Evolutionary conservation across 2,797 vertebrate species (phyloP), one percentile per base, ranked within the genome.

Genomic region (Parambassis ranga): DNA sequence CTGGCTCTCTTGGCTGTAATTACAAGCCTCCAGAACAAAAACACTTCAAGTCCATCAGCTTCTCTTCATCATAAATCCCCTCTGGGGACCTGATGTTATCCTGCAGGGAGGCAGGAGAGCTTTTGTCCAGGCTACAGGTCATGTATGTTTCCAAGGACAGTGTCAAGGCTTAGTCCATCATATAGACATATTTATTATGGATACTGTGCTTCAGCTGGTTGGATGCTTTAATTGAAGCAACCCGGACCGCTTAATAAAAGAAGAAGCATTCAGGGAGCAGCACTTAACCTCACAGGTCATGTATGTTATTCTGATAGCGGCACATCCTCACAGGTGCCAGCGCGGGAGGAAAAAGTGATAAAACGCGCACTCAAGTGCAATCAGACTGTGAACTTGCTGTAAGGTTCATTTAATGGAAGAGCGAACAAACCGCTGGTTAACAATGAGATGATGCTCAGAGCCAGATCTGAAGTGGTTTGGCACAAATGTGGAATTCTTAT

Each of bases 11-110:
- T 66, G 38, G 46, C 44, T 71, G 57, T 75, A 80, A 84, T 84
- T 83, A 77, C 74, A 81, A 73, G 61, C 47, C 72, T 61, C 37
- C 33, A 27, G 75, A 84, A 81, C 53, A 71, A 72, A 79, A 77
- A 72, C 65, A 73, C 68, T 79, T 64, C 64, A 80, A 71, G 67
- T 77, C 80, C 65, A 76, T 84, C 77, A 68, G 65, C 63, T 81
- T 75, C 36, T 55, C 59, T 65, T 85, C 74, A 76, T 71, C 63
- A 24, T 52, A 59, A 76, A 71, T 65, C 65, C 75, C 62, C 59
- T 60, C 18, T 30, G 65, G 74, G 49, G 42, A 60, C 38, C 64
- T 20, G 23, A 68, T 24, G 58, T 43, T 67, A 61, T 72, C 80
- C 68, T 49, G n/a, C 30, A 11, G 80, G 75, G 72, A 68, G 32